Conservation (phyloP, 1,140 invertebrate genomes). For the Lanistes nyassanus region DNA sequence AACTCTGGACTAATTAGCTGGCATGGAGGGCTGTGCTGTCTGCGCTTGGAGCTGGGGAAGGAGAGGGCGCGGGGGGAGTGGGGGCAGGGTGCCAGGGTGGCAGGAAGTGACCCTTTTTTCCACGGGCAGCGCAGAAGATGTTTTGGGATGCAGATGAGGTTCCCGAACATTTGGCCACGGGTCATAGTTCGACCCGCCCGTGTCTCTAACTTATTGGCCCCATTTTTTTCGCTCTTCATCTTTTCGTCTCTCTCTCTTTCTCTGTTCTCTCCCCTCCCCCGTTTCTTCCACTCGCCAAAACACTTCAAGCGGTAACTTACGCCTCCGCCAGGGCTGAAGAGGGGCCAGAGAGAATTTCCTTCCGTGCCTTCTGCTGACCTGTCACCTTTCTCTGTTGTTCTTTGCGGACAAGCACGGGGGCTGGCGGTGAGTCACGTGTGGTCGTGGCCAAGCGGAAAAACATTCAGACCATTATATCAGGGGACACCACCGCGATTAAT, state of each 20-base stretch:
- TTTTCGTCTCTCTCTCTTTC: neutral
- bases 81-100: neutral
- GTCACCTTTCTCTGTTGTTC: too few species aligned
- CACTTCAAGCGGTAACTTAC: too few species aligned
- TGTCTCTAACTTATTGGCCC: neutral
- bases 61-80: neutral
- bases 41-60: neutral
- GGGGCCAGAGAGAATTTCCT: too few species aligned
- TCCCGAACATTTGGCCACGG: neutral
- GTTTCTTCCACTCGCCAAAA: neutral
- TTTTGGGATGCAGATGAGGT: conserved; percentile 19
- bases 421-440: too few species aligned
- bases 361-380: too few species aligned
- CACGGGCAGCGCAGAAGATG: neutral
- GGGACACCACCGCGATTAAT: too few species aligned
- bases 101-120: conserved; percentile 4
- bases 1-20: conserved; percentile 18
- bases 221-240: neutral
- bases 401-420: too few species aligned
- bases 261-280: neutral
- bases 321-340: too few species aligned
- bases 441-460: too few species aligned
- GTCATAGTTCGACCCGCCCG: neutral
- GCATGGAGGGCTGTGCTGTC: neutral
- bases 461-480: too few species aligned